phyloP scores from a whole-genome alignment of 1,140 invertebrate species.

The Adoxophyes honmai region DNA sequence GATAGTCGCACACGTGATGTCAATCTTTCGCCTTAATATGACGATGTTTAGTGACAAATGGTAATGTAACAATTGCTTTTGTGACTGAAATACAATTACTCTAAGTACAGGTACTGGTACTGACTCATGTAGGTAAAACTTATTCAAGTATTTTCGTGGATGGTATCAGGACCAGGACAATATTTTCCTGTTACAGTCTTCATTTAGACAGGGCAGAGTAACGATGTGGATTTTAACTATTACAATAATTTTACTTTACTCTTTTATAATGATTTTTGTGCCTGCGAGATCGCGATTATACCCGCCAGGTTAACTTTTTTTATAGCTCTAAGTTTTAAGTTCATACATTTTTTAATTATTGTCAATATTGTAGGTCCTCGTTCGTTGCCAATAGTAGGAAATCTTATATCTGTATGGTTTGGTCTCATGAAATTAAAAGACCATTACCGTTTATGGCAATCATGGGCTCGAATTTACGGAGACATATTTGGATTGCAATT shows the following conservation, averaged over 20 bases:
- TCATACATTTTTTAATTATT: slow-evolving; percentile 13
- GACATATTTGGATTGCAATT: slow-evolving; percentile 79
- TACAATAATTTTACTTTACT: slow-evolving; percentile 32
- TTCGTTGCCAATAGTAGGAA: slow-evolving; percentile 49
- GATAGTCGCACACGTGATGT: no score
- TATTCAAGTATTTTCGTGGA: no score
- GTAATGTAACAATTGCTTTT: no score
- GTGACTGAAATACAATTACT: no score
- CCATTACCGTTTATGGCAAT: slow-evolving; percentile 53
- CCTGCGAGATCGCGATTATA: slow-evolving; percentile 27
- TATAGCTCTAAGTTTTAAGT: neutral
- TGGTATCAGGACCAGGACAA: no score
- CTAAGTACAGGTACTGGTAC: no score
- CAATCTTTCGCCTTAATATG: no score
- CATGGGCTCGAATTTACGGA: slow-evolving; percentile 78
- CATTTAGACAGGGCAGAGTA: slow-evolving; percentile 10
- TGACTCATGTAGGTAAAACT: no score
- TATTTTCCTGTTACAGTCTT: neutral
- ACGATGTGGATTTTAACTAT: slow-evolving; percentile 40
- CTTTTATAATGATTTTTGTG: slow-evolving; percentile 23
- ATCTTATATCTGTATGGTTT: slow-evolving; percentile 48
- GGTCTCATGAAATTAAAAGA: slow-evolving; percentile 44
- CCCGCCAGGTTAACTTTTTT: slow-evolving; percentile 40
- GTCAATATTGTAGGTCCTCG: slow-evolving; percentile 49
- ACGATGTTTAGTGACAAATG: no score